A percentile compares a stretch with the other conserved stretches of the same genome.
Evolutionary conservation across 2,888 invertebrate species (phyloP).

Genomic region (Oscheius onirici): DNA sequence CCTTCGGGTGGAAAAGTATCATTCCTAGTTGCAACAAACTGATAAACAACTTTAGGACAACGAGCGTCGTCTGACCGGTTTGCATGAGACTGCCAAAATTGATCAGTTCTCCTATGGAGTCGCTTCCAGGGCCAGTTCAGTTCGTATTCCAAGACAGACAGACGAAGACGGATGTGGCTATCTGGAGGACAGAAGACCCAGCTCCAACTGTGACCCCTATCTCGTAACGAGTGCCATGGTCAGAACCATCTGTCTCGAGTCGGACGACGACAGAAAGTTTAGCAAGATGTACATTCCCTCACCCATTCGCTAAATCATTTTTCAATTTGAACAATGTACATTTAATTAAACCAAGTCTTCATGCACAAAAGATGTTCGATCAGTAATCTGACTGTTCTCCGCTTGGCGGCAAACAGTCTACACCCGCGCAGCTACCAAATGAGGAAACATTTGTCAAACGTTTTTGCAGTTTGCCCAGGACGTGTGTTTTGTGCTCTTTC

Average conservation of each 20-base stretch:
- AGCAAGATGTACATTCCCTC: conserved; percentile 67
- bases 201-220: conserved; percentile 72
- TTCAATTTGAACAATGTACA: too few species aligned
- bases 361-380: too few species aligned
- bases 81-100: conserved; percentile 94
- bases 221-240: conserved; percentile 69
- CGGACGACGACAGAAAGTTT: conserved; percentile 65
- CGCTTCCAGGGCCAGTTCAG: conserved; percentile 67
- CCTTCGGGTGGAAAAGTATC: conserved; percentile 72
- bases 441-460: too few species aligned
- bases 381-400: too few species aligned
- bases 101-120: conserved; percentile 85
- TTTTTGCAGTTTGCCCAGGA: too few species aligned
- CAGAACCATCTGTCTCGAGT: conserved; percentile 67
- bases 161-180: conserved; percentile 71
- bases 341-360: too few species aligned
- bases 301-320: background rate
- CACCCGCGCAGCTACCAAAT: too few species aligned
- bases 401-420: too few species aligned
- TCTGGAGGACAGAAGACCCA: conserved; percentile 72
- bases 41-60: conserved; percentile 80
- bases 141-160: conserved; percentile 71
- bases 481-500: too few species aligned
- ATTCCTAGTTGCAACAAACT: background rate
- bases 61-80: conserved; percentile 90